Conservation (phyloP, 1,140 invertebrate genomes). For the Zaprionus nigranus region DNA sequence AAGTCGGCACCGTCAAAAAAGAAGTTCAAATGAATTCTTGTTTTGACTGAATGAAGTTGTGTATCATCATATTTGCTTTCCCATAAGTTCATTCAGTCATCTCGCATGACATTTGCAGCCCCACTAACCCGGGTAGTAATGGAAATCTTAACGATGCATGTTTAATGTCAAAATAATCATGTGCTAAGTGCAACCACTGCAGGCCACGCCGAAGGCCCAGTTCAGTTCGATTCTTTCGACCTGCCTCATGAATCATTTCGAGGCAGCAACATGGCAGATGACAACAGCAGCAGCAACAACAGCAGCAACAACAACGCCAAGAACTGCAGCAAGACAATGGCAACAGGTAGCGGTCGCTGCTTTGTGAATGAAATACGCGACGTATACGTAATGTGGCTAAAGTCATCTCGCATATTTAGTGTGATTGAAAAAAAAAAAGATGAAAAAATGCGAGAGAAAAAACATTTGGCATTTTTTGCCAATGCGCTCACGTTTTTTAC, state of each 20-base stretch:
- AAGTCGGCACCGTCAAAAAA: too few relatives aligned
- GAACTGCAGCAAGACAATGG: not conserved
- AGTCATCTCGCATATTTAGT: not conserved
- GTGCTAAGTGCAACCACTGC: slow-evolving; percentile 2
- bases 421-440: slow-evolving; percentile 1
- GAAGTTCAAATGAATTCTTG: too few relatives aligned
- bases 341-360: slow-evolving; percentile 7
- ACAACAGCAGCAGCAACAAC: slow-evolving; percentile 7
- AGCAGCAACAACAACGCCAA: not conserved
- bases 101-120: not conserved
- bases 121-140: not conserved
- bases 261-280: slow-evolving; percentile 29
- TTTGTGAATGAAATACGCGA: slow-evolving; percentile 37
- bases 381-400: slow-evolving; percentile 7
- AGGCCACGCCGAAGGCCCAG: not conserved
- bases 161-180: slow-evolving; percentile 14
- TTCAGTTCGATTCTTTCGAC: not conserved
- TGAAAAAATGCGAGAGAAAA: slow-evolving; percentile 12
- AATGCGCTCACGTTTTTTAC: slow-evolving; percentile 54
- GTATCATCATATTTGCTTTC: not conserved
- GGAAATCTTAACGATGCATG: not conserved
- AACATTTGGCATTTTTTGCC: slow-evolving; percentile 38
- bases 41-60: not conserved
- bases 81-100: not conserved
- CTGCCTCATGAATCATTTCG: slow-evolving; percentile 15